A percentile compares a stretch with the other conserved stretches of the same genome.
These are phyloP conservation scores for Pterocles gutturalis DNA, from an alignment of 2,113 vertebrate genomes.

Conservation along the genomic window DNA sequence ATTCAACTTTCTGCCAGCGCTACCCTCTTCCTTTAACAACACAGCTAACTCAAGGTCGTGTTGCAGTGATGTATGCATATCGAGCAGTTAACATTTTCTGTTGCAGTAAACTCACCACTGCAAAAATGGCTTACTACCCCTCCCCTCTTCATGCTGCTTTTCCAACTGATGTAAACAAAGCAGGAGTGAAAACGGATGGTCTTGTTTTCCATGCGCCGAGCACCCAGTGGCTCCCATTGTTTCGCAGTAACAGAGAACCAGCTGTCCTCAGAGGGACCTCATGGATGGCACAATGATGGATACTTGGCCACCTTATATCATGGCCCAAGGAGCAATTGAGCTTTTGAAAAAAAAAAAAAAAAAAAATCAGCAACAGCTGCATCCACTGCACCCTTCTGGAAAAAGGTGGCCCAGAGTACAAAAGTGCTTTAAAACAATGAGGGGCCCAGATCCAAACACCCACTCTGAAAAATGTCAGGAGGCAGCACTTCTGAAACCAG, in stretches of 20 bases:
- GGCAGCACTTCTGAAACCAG: neutral
- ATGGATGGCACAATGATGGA: neutral
- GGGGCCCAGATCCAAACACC: neutral
- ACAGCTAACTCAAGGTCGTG: neutral
- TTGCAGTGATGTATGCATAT: neutral
- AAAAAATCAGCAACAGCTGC: neutral
- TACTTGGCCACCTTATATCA: neutral
- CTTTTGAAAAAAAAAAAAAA: neutral
- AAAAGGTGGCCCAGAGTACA: neutral
- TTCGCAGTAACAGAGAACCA: slow-evolving; percentile 12
- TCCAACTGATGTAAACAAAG: neutral
- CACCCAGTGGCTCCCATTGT: slow-evolving; percentile 42
- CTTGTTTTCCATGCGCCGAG: neutral
- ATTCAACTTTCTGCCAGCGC: neutral
- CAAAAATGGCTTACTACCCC: neutral
- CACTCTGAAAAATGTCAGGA: neutral
- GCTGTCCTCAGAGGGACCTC: neutral
- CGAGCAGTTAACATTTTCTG: neutral
- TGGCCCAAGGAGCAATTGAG: neutral
- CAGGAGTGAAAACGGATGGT: neutral
- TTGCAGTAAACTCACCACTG: neutral
- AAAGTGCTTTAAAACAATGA: neutral
- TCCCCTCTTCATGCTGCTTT: neutral
- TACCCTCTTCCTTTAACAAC: neutral
- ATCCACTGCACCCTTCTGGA: neutral